Percentiles rank a stretch among this genome's conserved stretches.
Conservation (phyloP, 2,888 invertebrate species). For the Drosophila atripex region DNA sequence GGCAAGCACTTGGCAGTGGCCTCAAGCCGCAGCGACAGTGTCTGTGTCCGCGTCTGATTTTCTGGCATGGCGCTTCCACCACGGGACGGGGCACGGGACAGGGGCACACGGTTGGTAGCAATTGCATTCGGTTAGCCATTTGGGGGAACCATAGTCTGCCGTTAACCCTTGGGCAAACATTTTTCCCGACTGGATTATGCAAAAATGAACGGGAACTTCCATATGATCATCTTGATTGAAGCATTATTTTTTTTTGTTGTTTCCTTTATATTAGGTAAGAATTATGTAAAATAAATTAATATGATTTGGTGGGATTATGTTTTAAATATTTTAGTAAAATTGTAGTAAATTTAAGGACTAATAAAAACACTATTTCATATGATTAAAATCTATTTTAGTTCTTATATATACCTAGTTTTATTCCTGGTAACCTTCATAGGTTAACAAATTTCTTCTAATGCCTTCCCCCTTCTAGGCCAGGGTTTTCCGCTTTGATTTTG, state of each 20-base stretch:
- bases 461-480: constrained; percentile 26
- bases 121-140: constrained; percentile 43
- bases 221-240: neutral
- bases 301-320: neutral
- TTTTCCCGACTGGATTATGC: neutral
- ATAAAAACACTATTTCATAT: neutral
- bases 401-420: neutral
- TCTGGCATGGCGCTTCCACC: constrained; percentile 18
- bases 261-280: neutral
- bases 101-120: constrained; percentile 31
- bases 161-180: constrained; percentile 23
- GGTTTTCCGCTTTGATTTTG: constrained; percentile 75
- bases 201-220: neutral
- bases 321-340: neutral
- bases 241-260: neutral
- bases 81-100: neutral
- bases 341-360: too few species aligned
- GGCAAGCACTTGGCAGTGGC: constrained; percentile 9
- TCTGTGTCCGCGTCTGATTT: constrained; percentile 15
- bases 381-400: neutral
- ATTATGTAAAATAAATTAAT: neutral
- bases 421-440: constrained; percentile 21
- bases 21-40: constrained; percentile 9
- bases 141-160: constrained; percentile 32
- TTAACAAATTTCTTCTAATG: constrained; percentile 60